These are phyloP conservation scores for Tupaia chinensis DNA, from an alignment of 2,113 vertebrate species.

Conservation along the genomic window DNA sequence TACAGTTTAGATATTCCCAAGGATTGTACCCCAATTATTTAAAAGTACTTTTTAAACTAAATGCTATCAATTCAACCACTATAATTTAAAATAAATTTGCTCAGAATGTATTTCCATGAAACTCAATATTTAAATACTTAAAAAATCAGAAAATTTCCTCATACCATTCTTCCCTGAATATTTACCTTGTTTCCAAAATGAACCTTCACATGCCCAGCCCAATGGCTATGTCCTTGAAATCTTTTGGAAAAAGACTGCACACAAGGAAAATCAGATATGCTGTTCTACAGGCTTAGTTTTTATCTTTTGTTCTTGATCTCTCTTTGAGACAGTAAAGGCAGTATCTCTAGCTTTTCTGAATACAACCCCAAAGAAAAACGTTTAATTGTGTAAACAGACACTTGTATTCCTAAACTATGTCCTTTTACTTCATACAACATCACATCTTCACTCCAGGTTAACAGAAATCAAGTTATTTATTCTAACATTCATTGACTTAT, in stretches of 20 bases:
- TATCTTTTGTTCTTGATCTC: background rate
- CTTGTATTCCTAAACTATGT: background rate
- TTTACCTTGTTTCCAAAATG: background rate
- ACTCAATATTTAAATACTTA: no score
- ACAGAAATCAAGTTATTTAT: background rate
- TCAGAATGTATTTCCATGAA: background rate
- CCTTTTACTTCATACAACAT: background rate
- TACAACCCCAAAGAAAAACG: background rate
- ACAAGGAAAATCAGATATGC: background rate
- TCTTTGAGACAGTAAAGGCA: background rate
- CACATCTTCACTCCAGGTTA: background rate
- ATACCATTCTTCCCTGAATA: background rate
- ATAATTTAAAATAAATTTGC: constrained; percentile 24
- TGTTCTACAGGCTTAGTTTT: background rate
- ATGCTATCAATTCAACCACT: background rate
- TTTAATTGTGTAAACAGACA: background rate
- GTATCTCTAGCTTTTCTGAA: background rate
- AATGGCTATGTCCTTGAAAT: background rate
- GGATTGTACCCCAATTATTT: background rate
- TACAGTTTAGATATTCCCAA: background rate
- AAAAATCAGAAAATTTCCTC: constrained; percentile 15
- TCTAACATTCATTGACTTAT: background rate
- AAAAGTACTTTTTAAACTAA: background rate
- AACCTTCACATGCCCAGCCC: background rate
- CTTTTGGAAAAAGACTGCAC: background rate